phyloP scores from a whole-genome alignment of 2,113 vertebrate genomes.

The Dasypus novemcinctus region DNA sequence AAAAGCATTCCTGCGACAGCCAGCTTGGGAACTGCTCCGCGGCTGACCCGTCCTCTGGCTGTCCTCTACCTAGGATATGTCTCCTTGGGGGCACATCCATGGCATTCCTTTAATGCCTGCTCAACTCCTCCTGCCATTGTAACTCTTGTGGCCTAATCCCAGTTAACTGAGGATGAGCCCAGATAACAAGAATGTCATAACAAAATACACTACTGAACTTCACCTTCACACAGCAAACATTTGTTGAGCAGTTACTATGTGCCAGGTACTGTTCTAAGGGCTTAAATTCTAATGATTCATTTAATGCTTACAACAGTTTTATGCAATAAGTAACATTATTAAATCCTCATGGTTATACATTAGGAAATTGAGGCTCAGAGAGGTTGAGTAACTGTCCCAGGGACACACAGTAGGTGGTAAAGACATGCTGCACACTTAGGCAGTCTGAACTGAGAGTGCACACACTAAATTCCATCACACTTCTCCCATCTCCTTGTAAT shows the following conservation, averaged over 20 bases:
- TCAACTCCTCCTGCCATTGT: neutral
- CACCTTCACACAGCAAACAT: neutral
- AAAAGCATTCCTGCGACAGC: accelerated
- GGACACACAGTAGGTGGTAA: neutral
- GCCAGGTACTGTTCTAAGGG: neutral
- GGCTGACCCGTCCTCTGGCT: neutral
- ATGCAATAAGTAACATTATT: accelerated
- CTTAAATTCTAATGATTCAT: too few species aligned
- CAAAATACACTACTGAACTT: neutral
- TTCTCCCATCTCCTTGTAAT: neutral
- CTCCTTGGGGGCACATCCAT: neutral
- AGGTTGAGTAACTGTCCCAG: neutral
- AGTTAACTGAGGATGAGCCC: neutral
- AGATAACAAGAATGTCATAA: neutral
- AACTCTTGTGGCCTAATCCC: neutral
- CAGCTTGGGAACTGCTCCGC: neutral
- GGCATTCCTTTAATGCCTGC: neutral
- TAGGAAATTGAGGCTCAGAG: neutral
- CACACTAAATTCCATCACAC: neutral
- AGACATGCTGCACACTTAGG: neutral
- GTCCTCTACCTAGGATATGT: neutral
- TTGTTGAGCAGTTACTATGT: neutral
- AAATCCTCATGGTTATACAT: neutral
- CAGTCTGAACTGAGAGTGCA: neutral
- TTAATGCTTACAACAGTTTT: neutral